A percentile compares a stretch with the other conserved stretches of the same genome.
Conservation (phyloP, 2,113 vertebrate genomes). For the Petromus typicus region DNA sequence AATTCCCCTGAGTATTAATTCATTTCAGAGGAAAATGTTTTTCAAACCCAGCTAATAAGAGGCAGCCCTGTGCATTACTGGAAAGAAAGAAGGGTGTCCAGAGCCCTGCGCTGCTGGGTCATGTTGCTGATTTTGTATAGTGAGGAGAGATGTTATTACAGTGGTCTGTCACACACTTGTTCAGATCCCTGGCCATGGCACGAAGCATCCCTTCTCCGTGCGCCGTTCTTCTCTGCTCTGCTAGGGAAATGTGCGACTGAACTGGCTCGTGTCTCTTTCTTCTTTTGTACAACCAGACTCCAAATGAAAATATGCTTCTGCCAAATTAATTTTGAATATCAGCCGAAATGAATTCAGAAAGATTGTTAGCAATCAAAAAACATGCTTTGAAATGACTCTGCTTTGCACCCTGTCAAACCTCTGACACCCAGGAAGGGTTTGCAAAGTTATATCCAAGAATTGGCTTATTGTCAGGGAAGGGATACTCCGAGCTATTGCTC, state of each 20-base stretch:
- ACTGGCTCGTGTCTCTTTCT: neutral
- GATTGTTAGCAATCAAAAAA: slow-evolving; percentile 32
- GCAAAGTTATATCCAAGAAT: slow-evolving; percentile 71
- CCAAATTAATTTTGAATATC: slow-evolving; percentile 47
- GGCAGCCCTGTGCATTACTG: neutral
- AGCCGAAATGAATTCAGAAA: slow-evolving; percentile 38
- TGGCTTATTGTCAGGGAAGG: slow-evolving; percentile 48
- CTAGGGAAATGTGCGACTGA: neutral
- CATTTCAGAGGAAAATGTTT: slow-evolving; percentile 49
- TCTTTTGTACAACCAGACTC: neutral
- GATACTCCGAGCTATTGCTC: slow-evolving; percentile 50
- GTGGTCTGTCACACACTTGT: slow-evolving; percentile 30
- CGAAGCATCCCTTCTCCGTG: neutral
- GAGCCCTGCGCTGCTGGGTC: slow-evolving; percentile 12
- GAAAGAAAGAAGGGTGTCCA: neutral
- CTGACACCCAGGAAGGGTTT: slow-evolving; percentile 44
- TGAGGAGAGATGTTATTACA: slow-evolving; percentile 26
- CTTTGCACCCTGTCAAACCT: slow-evolving; percentile 40
- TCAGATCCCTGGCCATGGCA: slow-evolving; percentile 36
- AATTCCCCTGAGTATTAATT: neutral
- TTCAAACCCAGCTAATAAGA: slow-evolving; percentile 21
- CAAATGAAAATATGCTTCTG: slow-evolving; percentile 38
- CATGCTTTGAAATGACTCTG: slow-evolving; percentile 9
- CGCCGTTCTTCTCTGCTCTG: neutral
- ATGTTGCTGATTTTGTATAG: slow-evolving; percentile 46